Conservation (phyloP, 2,113 vertebrate genomes). For the Sminthopsis crassicaudata region DNA sequence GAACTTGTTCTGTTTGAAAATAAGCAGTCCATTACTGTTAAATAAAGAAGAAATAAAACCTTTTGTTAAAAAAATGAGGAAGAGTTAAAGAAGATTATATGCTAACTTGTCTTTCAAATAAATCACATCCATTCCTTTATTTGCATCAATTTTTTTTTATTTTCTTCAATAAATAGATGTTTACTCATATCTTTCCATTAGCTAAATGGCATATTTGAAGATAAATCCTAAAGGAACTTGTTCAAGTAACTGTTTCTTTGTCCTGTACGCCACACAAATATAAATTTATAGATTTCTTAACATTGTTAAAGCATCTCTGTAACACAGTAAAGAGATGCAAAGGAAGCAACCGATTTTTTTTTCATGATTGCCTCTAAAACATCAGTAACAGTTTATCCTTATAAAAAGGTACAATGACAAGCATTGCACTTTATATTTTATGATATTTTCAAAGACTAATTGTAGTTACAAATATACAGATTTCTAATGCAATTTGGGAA, state of each 20-base stretch:
- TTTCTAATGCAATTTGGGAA: background rate
- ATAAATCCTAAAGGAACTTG: background rate
- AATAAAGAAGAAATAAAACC: conserved; percentile 29
- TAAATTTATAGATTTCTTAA: background rate
- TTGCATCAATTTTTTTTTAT: background rate
- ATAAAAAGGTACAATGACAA: background rate
- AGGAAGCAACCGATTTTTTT: background rate
- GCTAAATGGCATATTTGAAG: background rate
- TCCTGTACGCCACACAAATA: background rate
- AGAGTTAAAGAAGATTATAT: background rate
- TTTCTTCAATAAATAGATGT: background rate
- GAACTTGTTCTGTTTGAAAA: background rate
- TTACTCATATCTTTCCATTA: background rate
- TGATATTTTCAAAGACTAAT: background rate
- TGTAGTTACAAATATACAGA: background rate
- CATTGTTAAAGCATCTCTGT: background rate
- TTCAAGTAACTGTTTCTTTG: background rate
- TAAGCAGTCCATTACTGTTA: background rate
- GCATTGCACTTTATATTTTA: background rate
- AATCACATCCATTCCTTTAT: conserved; percentile 28
- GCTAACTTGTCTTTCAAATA: conserved; percentile 20
- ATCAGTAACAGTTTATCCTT: background rate
- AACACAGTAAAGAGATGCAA: background rate
- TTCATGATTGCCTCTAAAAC: background rate
- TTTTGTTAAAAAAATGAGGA: conserved; percentile 24